Conservation (phyloP, 2,888 invertebrate genomes). For the Agonopterix subpropinquella region DNA sequence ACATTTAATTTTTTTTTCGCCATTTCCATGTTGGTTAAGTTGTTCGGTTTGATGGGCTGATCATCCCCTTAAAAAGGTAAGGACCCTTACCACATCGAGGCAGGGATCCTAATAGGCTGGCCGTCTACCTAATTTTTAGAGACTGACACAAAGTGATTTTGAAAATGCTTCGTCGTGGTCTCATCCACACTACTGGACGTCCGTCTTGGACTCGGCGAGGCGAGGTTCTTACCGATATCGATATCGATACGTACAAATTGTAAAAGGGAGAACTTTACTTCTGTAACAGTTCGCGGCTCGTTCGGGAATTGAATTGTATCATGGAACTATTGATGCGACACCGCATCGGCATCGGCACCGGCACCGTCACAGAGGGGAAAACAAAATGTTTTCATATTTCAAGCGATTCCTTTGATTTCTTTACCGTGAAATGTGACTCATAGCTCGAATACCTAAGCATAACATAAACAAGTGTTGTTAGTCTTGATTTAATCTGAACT, state of each 20-base stretch:
- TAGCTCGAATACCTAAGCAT: too few relatives aligned
- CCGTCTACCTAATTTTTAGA: too few relatives aligned
- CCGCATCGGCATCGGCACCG: too few relatives aligned
- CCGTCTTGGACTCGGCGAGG: slow-evolving; percentile 14
- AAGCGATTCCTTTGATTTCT: slow-evolving; percentile 16
- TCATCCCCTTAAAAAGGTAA: too few relatives aligned
- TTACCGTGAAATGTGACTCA: slow-evolving; percentile 6
- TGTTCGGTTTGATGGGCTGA: too few relatives aligned
- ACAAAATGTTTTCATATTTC: slow-evolving; percentile 16
- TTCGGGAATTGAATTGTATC: slow-evolving; percentile 28
- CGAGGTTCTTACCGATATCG: slow-evolving; percentile 22
- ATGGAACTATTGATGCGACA: slow-evolving; percentile 9
- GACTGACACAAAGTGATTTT: too few relatives aligned
- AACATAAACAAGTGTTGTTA: too few relatives aligned
- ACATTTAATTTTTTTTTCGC: too few relatives aligned
- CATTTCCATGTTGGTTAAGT: too few relatives aligned
- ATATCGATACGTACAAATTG: slow-evolving; percentile 30
- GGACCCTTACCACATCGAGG: too few relatives aligned
- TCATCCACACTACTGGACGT: neutral
- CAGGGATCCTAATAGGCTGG: too few relatives aligned
- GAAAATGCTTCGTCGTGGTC: neutral
- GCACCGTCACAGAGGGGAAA: slow-evolving; percentile 11
- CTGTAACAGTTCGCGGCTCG: slow-evolving; percentile 29
- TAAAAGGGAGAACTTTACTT: slow-evolving; percentile 43
- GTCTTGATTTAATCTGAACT: too few relatives aligned